Evolutionary conservation across 2,797 vertebrate genomes (phyloP).

Genomic region (Bradypodion ventrale): DNA sequence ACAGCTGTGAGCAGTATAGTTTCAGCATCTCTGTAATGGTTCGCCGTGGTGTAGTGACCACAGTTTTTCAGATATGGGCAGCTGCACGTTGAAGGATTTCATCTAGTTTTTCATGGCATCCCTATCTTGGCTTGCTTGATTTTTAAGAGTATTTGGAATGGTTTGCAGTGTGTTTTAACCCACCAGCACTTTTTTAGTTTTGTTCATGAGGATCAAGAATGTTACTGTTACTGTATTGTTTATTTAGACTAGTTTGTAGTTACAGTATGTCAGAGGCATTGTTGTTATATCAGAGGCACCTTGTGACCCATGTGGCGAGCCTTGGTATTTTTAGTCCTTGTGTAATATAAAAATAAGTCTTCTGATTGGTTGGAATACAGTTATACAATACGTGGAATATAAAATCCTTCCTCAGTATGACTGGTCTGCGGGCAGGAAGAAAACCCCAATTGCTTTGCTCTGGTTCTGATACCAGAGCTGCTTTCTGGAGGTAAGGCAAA

Average conservation of each 20-base stretch:
- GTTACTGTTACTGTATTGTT: neutral
- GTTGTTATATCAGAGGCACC: conserved; percentile 51
- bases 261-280: neutral
- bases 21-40: neutral
- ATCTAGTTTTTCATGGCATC: neutral
- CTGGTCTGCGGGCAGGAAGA: conserved; percentile 10
- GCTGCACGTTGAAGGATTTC: neutral
- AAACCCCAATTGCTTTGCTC: neutral
- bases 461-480: neutral
- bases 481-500: conserved; percentile 55
- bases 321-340: conserved; percentile 42
- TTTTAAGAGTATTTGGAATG: neutral
- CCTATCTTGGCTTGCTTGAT: too few relatives aligned
- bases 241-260: neutral
- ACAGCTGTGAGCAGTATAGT: neutral
- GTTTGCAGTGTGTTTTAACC: neutral
- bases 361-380: conserved; percentile 51
- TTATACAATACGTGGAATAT: conserved; percentile 71
- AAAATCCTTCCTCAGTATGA: conserved; percentile 59
- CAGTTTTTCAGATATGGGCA: neutral
- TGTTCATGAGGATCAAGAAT: accelerated
- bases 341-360: conserved; percentile 49
- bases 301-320: conserved; percentile 56
- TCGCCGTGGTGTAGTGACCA: accelerated
- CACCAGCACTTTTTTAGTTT: neutral